Evolutionary conservation across 1,140 invertebrate species (phyloP), one percentile per base, ranked within the genome.

Genomic region (Aphelinus certus): DNA sequence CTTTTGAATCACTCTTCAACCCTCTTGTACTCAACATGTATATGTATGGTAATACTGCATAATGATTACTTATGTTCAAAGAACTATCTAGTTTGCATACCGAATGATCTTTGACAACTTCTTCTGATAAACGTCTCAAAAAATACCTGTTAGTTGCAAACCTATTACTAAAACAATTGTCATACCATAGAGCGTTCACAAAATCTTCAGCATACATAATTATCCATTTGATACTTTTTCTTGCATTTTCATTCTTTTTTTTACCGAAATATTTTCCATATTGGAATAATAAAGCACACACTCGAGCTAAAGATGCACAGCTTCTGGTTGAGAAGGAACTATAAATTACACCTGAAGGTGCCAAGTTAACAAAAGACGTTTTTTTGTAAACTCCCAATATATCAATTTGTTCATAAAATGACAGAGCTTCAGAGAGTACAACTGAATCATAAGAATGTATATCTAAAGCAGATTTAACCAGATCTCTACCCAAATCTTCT

Each of bases 311-410:
- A 42, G 85, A 71, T 3, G 75, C 72, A 68, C 79, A 81, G 73
- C 63, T 83, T 56, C 71, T 80, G 56, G 74, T 78, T 7, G 82
- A 62, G 64, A 87, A 84, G 76, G 77, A 64, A 51, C 81, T 82
- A 75, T 87, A 86, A 76, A 87, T 81, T 9, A 87, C 75, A 49
- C 76, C 61, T 51, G 82, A 53, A 0, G 85, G 84, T 62, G 85
- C 79, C 0, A 88, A 62, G 48, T 82, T 83, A 69, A 82, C 80
- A 51, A 77, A 75, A 6, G 58, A 47, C 9, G 81, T 5, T 9
- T 70, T 47, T 63, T 78, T 83, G 1, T 43, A 76, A 2, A 10
- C 69, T 76, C 84, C 81, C 9, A 87, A 71, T 56, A 46, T 58
- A 68, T 45, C 42, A 76, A 84, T 81, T 57, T 82, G 46, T 68